Evolutionary conservation across 2,888 invertebrate species (phyloP).

Genomic region (Pogonocherus hispidulus): DNA sequence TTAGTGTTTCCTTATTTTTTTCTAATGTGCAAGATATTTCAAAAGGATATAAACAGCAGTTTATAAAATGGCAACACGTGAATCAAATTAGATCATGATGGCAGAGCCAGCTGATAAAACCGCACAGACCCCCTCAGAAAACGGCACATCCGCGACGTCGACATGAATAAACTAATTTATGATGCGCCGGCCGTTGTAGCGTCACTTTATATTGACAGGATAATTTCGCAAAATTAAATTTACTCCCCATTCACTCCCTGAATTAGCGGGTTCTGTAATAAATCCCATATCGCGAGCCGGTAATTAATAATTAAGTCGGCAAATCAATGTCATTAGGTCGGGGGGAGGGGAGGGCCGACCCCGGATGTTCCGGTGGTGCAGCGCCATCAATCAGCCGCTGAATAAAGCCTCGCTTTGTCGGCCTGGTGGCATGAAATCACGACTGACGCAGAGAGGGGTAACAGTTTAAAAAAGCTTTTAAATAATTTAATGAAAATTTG

Average conservation of each 20-base stretch:
- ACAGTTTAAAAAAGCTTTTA: slow-evolving; percentile 29
- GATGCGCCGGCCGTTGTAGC: slow-evolving; percentile 16
- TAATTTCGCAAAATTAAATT: slow-evolving; percentile 52
- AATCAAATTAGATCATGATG: background rate
- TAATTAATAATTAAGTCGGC: slow-evolving; percentile 54
- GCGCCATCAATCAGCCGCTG: slow-evolving; percentile 27
- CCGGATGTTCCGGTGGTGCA: background rate
- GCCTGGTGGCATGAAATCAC: slow-evolving; percentile 15
- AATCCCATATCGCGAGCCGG: slow-evolving; percentile 51
- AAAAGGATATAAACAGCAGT: background rate
- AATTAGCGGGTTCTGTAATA: slow-evolving; percentile 52
- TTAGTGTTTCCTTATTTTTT: no score
- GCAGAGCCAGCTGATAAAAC: background rate
- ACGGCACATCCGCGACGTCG: background rate
- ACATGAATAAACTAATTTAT: slow-evolving; percentile 30
- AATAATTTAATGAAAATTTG: slow-evolving; percentile 21
- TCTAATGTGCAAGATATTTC: no score
- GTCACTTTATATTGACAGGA: slow-evolving; percentile 45
- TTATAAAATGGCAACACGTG: background rate
- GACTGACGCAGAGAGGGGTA: slow-evolving; percentile 6
- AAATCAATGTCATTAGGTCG: slow-evolving; percentile 50
- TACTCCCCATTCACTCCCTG: slow-evolving; percentile 53
- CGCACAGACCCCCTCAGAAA: background rate
- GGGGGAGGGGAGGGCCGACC: no score
- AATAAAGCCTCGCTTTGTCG: slow-evolving; percentile 25